Evolutionary conservation across 2,113 vertebrate genomes (phyloP), one percentile per base, ranked within the genome.

Genomic region (Alethe castanea): DNA sequence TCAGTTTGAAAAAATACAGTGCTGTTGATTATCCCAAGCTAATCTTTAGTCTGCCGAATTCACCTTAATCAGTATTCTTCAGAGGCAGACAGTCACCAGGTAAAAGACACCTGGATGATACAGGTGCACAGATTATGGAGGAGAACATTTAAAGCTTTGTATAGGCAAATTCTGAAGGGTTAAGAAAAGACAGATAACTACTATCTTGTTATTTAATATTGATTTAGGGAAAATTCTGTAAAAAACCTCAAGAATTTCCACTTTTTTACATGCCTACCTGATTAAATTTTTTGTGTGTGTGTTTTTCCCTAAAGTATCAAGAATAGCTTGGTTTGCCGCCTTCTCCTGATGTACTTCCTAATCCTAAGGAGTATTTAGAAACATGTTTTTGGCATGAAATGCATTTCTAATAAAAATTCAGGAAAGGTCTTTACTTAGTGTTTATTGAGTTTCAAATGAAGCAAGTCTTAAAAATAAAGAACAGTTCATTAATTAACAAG

Each of bases 401-500:
- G 1, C 36, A 33, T 38, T 52, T 52, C 36, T 59, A 81, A 81
- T 79, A 45, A 91, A 95, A 91, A 91, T 85, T 82, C 66, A 62
- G 53, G 31, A 69, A 84, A 87, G n/a, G 16, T 77, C 48, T 89
- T 86, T 81, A 47, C 35, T 82, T 74, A 53, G 48, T 79, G 28
- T 81, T 71, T 84, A 29, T 81, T 94, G 61, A 45, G 6, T 74
- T 96, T 94, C 53, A 77, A 60, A 76, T 92, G 59, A 74, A 88
- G 36, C 22, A 80, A 69, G 28, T 70, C 45, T 67, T 87, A 71
- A 89, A 88, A 92, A 64, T 59, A 90, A 93, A 72, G 73, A 90
- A 67, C 31, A 77, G 29, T 88, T 90, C 82, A 92, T 76, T 90
- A 76, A 91, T 94, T 95, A 92, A 59, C 26, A 66, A 91, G 33